Evolutionary conservation across 2,797 vertebrate species (phyloP).

Genomic region (Melopsittacus undulatus): DNA sequence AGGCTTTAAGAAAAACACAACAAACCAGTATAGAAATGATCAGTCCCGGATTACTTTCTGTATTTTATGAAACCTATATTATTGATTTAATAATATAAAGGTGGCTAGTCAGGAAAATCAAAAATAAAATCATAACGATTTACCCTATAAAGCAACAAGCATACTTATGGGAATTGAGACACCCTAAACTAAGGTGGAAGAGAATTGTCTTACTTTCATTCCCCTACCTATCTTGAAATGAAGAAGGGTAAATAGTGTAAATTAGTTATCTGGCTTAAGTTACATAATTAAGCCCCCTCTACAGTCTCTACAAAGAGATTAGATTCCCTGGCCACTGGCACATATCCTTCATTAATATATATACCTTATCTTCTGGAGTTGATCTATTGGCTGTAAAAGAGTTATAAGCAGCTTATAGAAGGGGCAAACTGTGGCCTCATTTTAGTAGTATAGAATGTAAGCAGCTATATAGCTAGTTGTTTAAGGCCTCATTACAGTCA

Average conservation of each 20-base stretch:
- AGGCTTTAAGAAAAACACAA: neutral
- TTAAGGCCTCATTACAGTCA: neutral
- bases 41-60: neutral
- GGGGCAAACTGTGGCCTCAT: neutral
- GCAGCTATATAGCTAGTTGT: neutral
- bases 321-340: neutral
- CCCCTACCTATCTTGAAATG: neutral
- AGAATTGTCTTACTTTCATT: neutral
- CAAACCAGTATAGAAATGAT: slow-evolving; percentile 23
- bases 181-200: rapidly evolving
- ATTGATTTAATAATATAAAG: slow-evolving; percentile 22
- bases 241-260: neutral
- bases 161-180: neutral
- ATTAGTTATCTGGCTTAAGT: neutral
- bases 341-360: neutral
- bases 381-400: neutral
- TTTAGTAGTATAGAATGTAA: neutral
- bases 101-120: neutral
- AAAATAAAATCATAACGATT: neutral
- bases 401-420: neutral
- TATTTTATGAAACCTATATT: slow-evolving; percentile 15
- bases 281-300: neutral
- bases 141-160: neutral
- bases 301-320: neutral
- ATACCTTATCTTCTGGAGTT: neutral